These are phyloP conservation scores for Drosophila infuscata DNA, from an alignment of 2,888 invertebrate species.

Conservation along the genomic window DNA sequence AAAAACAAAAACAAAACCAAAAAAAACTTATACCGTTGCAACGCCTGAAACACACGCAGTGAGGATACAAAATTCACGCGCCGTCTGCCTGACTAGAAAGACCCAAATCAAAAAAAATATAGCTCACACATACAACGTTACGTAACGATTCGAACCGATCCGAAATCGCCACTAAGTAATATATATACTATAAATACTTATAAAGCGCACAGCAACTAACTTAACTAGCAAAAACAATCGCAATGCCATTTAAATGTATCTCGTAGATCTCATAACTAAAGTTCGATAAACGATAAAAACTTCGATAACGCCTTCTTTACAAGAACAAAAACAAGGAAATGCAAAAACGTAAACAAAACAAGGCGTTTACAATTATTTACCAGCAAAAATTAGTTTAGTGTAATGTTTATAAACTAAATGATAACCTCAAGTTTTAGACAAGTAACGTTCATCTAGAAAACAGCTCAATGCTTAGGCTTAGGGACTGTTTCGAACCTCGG, in stretches of 20 bases:
- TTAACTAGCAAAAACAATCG: constrained; percentile 49
- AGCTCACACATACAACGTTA: constrained; percentile 45
- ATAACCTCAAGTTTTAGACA: constrained; percentile 41
- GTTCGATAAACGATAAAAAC: constrained; percentile 30
- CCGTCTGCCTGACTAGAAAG: constrained; percentile 50
- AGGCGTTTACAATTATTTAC: constrained; percentile 64
- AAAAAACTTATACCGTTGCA: constrained; percentile 20
- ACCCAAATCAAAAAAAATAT: constrained; percentile 5
- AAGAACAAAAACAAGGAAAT: constrained; percentile 32
- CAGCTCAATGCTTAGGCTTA: constrained; percentile 47
- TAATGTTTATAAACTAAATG: constrained; percentile 46
- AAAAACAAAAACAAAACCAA: background rate
- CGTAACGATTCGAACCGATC: constrained; percentile 46
- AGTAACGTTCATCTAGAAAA: constrained; percentile 34
- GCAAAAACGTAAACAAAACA: constrained; percentile 23
- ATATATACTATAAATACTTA: constrained; percentile 30
- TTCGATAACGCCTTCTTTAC: constrained; percentile 65
- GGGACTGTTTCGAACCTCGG: constrained; percentile 14
- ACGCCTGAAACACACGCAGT: constrained; percentile 48
- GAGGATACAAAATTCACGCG: constrained; percentile 60
- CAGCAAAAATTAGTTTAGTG: constrained; percentile 61
- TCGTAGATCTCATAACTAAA: constrained; percentile 19
- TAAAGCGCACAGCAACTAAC: constrained; percentile 64
- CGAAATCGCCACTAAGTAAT: constrained; percentile 47
- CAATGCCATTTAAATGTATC: constrained; percentile 51